These are phyloP conservation scores for Maniola hyperantus DNA, from an alignment of 2,888 invertebrate species.

Conservation along the genomic window DNA sequence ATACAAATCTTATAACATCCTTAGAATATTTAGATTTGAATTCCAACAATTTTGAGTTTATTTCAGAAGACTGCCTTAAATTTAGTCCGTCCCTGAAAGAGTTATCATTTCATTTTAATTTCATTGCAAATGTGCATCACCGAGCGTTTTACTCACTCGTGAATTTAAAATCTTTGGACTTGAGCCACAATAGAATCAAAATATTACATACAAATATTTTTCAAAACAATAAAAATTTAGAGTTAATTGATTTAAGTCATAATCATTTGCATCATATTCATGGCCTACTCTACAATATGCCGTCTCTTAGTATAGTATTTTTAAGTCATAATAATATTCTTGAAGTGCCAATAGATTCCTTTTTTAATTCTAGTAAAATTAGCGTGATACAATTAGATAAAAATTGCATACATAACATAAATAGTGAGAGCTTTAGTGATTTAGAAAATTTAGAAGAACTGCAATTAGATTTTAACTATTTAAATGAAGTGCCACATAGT, in stretches of 20 bases:
- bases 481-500: slow-evolving; percentile 90
- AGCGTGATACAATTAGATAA: slow-evolving; percentile 92
- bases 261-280: slow-evolving; percentile 95
- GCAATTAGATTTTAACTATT: slow-evolving; percentile 92
- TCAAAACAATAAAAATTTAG: slow-evolving; percentile 88
- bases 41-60: slow-evolving; percentile 92
- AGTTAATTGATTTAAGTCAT: slow-evolving; percentile 92
- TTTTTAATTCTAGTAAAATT: slow-evolving; percentile 89
- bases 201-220: slow-evolving; percentile 90
- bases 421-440: slow-evolving; percentile 89
- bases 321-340: slow-evolving; percentile 94
- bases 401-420: slow-evolving; percentile 91
- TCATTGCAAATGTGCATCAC: slow-evolving; percentile 89
- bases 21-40: slow-evolving; percentile 92
- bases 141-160: slow-evolving; percentile 89
- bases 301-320: slow-evolving; percentile 90
- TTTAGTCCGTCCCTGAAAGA: slow-evolving; percentile 92
- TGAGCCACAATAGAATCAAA: slow-evolving; percentile 94
- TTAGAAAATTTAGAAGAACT: slow-evolving; percentile 89
- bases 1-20: slow-evolving; percentile 85
- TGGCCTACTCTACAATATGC: slow-evolving; percentile 91
- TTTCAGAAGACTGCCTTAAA: slow-evolving; percentile 92
- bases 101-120: slow-evolving; percentile 93
- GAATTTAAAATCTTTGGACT: slow-evolving; percentile 91
- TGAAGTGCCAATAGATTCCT: slow-evolving; percentile 92